These are phyloP conservation scores for Papilio machaon DNA, from an alignment of 1,140 invertebrate species.

Conservation along the genomic window DNA sequence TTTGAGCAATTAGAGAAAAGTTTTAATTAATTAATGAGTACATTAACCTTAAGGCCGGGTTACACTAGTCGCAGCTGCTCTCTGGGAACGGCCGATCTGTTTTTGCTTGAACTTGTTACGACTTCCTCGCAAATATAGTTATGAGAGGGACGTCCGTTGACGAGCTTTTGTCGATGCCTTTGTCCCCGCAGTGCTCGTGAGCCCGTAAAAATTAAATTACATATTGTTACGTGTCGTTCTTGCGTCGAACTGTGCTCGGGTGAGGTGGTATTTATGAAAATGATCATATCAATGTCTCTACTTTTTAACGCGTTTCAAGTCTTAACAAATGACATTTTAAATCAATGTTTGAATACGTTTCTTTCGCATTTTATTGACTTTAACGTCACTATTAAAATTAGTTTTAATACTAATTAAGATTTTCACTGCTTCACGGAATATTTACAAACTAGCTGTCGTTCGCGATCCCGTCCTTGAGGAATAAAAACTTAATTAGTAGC, in stretches of 20 bases:
- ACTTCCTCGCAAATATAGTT: constrained; percentile 35
- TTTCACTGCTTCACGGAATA: too few relatives aligned
- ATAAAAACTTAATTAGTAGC: too few relatives aligned
- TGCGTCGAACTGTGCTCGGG: neutral
- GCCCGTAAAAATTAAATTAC: constrained; percentile 33
- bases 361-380: neutral
- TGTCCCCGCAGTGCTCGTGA: constrained; percentile 3
- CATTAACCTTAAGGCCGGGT: neutral
- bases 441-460: too few relatives aligned
- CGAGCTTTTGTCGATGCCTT: constrained; percentile 30
- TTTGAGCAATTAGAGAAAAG: neutral
- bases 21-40: neutral
- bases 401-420: too few relatives aligned
- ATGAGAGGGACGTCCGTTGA: constrained; percentile 32
- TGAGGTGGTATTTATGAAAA: constrained; percentile 17
- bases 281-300: neutral
- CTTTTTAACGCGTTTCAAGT: neutral
- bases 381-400: neutral
- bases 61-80: constrained; percentile 18
- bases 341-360: neutral
- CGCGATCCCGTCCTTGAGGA: too few relatives aligned
- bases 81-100: constrained; percentile 30
- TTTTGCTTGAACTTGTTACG: constrained; percentile 21
- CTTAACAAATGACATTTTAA: neutral
- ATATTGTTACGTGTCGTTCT: constrained; percentile 23